Percentiles rank a stretch among this genome's conserved stretches.
Conservation (phyloP, 2,797 vertebrate species). For the Hippoglossus hippoglossus region DNA sequence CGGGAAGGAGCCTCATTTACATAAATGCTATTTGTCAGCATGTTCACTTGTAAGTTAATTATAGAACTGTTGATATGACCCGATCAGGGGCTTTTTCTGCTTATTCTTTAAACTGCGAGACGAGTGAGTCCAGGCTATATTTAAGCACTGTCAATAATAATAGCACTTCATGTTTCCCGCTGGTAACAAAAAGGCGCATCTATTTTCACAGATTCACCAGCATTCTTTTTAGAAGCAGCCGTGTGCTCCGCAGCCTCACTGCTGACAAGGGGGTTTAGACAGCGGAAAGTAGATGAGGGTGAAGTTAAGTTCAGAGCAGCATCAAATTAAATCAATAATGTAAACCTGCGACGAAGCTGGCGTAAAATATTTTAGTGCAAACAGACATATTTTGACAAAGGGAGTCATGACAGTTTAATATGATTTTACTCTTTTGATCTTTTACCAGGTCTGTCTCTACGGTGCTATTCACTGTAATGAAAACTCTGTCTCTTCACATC, state of each 20-base stretch:
- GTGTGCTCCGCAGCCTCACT: constrained; percentile 16
- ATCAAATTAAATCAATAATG: constrained; percentile 60
- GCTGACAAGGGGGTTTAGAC: constrained; percentile 47
- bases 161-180: constrained; percentile 12
- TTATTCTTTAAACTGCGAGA: constrained; percentile 47
- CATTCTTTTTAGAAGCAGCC: constrained; percentile 33
- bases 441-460: constrained; percentile 46
- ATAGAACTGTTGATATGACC: constrained; percentile 66
- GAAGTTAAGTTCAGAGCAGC: constrained; percentile 57
- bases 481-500: constrained; percentile 53
- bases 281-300: constrained; percentile 52
- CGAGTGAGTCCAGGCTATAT: constrained; percentile 59
- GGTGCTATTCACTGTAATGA: constrained; percentile 44
- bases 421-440: constrained; percentile 55
- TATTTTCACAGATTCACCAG: constrained; percentile 40
- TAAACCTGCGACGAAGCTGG: constrained; percentile 44
- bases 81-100: constrained; percentile 43
- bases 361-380: constrained; percentile 28
- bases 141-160: constrained; percentile 59
- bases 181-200: constrained; percentile 35
- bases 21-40: constrained; percentile 50
- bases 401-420: constrained; percentile 53
- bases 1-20: constrained; percentile 43
- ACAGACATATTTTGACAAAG: constrained; percentile 54
- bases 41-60: constrained; percentile 62